These are phyloP conservation scores for Nicator chloris DNA, from an alignment of 2,113 vertebrate species.

Conservation along the genomic window DNA sequence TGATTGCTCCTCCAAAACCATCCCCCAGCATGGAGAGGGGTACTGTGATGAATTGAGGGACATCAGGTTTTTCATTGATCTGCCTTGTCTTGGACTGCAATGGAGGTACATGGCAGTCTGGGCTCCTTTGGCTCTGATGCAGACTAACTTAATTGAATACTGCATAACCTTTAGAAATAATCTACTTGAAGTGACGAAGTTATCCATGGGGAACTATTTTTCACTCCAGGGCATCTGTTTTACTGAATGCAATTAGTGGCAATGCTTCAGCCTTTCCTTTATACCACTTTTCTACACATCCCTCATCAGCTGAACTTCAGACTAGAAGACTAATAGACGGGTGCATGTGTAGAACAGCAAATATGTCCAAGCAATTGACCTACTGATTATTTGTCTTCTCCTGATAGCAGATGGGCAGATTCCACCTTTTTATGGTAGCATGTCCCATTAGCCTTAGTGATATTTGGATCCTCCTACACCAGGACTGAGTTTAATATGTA, in stretches of 20 bases:
- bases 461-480: background rate
- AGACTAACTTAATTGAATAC: background rate
- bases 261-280: background rate
- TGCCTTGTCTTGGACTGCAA: background rate
- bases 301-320: background rate
- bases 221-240: background rate
- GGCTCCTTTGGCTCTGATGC: background rate
- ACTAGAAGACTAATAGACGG: background rate
- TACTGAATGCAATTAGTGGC: background rate
- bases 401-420: background rate
- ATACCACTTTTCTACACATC: background rate
- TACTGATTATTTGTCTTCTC: background rate
- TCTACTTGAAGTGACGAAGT: background rate
- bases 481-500: background rate
- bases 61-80: background rate
- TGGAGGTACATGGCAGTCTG: background rate
- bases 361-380: background rate
- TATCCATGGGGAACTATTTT: background rate
- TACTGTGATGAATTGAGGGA: accelerated
- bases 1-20: background rate
- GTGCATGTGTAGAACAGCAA: accelerated
- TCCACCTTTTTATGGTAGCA: background rate
- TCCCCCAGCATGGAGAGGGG: accelerated
- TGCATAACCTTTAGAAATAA: constrained; percentile 18
- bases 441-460: background rate